Percentiles rank a stretch among this genome's conserved stretches.
These are phyloP conservation scores for Otocyon megalotis DNA, from an alignment of 2,113 vertebrate species.

Conservation along the genomic window DNA sequence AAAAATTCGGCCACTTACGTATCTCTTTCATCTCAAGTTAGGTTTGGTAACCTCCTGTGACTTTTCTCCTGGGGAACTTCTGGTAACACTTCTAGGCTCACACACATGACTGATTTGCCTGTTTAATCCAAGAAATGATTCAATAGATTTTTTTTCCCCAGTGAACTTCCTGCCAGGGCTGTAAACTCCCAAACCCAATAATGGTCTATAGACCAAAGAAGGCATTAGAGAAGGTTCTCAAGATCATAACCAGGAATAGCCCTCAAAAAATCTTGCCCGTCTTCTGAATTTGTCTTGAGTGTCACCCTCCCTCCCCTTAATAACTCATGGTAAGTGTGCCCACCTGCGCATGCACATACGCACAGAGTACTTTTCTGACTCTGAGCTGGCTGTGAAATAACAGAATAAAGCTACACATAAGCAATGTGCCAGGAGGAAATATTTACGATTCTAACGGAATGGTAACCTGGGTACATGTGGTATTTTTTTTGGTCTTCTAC, in stretches of 20 bases:
- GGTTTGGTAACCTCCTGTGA: not conserved
- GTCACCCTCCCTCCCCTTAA: not conserved
- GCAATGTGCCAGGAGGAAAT: not conserved
- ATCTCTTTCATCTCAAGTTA: not conserved
- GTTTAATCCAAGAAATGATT: not conserved
- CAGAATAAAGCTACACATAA: conserved; percentile 10
- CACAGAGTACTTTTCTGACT: not conserved
- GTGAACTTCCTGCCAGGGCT: not conserved
- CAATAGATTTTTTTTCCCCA: not conserved
- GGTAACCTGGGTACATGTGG: not conserved
- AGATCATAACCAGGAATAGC: not conserved
- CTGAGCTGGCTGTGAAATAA: not conserved
- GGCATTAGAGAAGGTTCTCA: not conserved
- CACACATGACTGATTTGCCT: not conserved
- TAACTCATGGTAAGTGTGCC: not conserved
- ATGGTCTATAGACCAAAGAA: not conserved
- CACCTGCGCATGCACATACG: not conserved
- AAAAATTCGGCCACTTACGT: not conserved
- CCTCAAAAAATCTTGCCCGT: not conserved
- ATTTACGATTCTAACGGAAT: not conserved
- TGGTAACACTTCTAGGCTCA: not conserved
- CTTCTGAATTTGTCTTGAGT: not conserved
- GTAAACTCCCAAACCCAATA: not conserved
- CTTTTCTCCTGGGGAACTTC: not conserved
- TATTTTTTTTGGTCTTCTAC: not conserved